Conservation (phyloP, 2,113 vertebrate species). For the Myiopsitta monachus region DNA sequence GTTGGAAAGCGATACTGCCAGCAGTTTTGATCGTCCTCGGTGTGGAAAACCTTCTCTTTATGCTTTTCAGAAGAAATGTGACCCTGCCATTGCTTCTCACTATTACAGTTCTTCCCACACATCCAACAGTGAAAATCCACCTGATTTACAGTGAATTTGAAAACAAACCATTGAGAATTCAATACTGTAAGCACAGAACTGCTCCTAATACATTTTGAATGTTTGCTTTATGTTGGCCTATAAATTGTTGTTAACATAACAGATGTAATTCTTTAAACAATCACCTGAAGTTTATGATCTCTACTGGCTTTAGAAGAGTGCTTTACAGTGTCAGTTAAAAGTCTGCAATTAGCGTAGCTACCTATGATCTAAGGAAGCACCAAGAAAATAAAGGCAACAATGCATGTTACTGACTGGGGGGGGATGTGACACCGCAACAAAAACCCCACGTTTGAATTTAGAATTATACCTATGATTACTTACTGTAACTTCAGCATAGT, state of each 20-base stretch:
- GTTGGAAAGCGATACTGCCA: slow-evolving; percentile 99
- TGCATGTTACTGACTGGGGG: background rate
- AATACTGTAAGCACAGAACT: background rate
- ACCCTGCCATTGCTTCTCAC: slow-evolving; percentile 98
- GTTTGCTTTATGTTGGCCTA: background rate
- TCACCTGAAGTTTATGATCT: background rate
- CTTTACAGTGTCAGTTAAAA: background rate
- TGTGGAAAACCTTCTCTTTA: slow-evolving; percentile 96
- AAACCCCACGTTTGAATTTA: background rate
- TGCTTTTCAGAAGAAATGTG: slow-evolving; percentile 98
- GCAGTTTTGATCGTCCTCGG: slow-evolving; percentile 94
- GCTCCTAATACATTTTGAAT: background rate
- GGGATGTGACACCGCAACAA: background rate
- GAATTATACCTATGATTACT: slow-evolving; percentile 24
- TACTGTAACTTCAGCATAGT: slow-evolving; percentile 95
- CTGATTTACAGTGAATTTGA: slow-evolving; percentile 63
- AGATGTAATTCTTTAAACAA: background rate
- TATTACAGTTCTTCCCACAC: slow-evolving; percentile 98
- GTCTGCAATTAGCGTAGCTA: background rate
- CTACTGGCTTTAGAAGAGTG: background rate
- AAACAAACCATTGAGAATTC: background rate
- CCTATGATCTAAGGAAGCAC: background rate
- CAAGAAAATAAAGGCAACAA: background rate
- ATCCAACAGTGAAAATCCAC: slow-evolving; percentile 98
- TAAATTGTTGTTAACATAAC: background rate